Evolutionary conservation across 2,888 invertebrate species (phyloP).

Genomic region (Cacoxenus indagator): DNA sequence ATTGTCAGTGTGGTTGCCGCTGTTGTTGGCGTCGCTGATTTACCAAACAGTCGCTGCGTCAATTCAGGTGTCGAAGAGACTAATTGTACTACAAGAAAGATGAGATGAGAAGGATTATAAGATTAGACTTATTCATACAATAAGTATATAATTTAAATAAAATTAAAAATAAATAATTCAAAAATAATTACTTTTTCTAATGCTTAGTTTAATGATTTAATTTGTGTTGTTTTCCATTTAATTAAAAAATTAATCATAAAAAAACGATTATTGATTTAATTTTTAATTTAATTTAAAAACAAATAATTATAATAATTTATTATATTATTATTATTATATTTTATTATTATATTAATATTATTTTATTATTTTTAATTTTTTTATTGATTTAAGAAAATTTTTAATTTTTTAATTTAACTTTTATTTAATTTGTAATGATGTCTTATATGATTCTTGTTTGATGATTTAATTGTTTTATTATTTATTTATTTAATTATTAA

Average conservation of each 20-base stretch:
- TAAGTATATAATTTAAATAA: constrained; percentile 43
- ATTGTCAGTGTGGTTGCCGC: constrained; percentile 23
- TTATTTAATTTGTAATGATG: no score
- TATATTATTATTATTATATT: constrained; percentile 35
- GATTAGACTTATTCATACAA: not conserved
- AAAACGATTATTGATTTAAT: not conserved
- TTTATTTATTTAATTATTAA: no score
- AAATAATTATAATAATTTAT: constrained; percentile 29
- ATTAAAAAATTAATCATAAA: not conserved
- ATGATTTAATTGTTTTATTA: no score
- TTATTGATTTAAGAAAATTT: not conserved
- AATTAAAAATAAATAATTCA: constrained; percentile 15
- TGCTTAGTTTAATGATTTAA: no score
- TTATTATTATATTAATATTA: constrained; percentile 35
- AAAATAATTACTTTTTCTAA: not conserved
- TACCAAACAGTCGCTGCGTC: constrained; percentile 67
- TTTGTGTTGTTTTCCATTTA: no score
- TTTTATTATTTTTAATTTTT: not conserved
- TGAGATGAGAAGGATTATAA: no score
- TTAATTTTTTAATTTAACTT: not conserved
- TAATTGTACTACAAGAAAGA: constrained; percentile 38
- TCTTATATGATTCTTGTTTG: no score
- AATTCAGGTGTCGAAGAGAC: constrained; percentile 64
- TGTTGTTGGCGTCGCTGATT: constrained; percentile 38
- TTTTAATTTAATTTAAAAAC: constrained; percentile 25